Conservation (phyloP, 2,797 vertebrate species). For the Oreochromis grahami region DNA sequence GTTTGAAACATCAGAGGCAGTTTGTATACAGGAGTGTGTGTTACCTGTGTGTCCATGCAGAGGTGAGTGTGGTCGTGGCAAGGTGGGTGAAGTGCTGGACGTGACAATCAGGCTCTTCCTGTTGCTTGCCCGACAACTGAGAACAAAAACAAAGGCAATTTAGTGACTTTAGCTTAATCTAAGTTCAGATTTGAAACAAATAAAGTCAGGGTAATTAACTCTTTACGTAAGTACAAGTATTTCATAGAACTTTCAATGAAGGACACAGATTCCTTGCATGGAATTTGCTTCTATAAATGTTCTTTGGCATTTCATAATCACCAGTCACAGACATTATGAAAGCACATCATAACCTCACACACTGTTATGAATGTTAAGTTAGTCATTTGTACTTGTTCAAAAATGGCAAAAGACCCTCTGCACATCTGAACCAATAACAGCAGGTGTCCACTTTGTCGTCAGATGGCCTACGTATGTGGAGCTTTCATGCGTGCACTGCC, state of each 20-base stretch:
- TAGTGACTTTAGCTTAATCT: background rate
- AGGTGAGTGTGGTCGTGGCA: conserved; percentile 92
- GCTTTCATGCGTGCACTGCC: background rate
- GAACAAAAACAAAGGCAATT: conserved; percentile 37
- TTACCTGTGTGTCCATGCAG: conserved; percentile 94
- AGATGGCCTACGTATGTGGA: background rate
- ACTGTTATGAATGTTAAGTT: background rate
- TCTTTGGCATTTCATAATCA: background rate
- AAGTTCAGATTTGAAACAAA: background rate
- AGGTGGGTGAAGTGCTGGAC: conserved; percentile 93
- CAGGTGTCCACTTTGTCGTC: background rate
- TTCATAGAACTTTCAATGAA: background rate
- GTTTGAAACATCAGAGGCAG: background rate
- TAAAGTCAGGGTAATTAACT: background rate
- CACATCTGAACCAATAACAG: background rate
- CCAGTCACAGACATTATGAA: background rate
- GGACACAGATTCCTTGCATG: background rate
- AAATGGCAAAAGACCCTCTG: background rate
- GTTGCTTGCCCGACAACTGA: conserved; percentile 95
- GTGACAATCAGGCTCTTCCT: conserved; percentile 97
- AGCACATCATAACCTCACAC: background rate
- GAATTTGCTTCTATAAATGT: background rate
- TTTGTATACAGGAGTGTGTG: background rate
- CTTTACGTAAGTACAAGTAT: background rate
- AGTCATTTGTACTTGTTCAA: background rate